Percentiles rank a stretch among this genome's conserved stretches.
Evolutionary conservation across 2,888 invertebrate species (phyloP).

Genomic region (Tinea trinotella): DNA sequence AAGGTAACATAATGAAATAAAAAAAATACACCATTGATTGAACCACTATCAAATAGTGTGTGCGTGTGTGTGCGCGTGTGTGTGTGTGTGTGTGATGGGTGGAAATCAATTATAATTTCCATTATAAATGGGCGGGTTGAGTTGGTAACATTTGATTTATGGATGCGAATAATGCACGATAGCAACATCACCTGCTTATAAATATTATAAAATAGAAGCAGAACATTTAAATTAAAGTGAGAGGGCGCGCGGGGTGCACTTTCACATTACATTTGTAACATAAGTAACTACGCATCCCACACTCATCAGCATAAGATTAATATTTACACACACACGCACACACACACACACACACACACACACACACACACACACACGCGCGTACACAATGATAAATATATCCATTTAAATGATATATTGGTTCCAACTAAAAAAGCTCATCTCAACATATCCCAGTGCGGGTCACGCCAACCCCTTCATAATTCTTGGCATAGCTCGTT

Average conservation of each 20-base stretch:
- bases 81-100: constrained; percentile 45
- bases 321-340: too few species aligned
- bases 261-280: too few species aligned
- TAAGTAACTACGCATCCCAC: too few species aligned
- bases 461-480: constrained; percentile 18
- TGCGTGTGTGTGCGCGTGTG: constrained; percentile 70
- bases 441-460: not conserved
- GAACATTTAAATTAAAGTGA: too few species aligned
- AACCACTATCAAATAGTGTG: constrained; percentile 22
- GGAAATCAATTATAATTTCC: not conserved
- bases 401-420: constrained; percentile 5
- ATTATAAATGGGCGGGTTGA: not conserved
- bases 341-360: too few species aligned
- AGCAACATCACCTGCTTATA: too few species aligned
- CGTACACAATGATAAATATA: not conserved
- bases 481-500: constrained; percentile 51
- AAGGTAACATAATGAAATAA: too few species aligned
- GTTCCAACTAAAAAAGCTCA: not conserved
- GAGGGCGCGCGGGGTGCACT: too few species aligned
- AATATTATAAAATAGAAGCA: too few species aligned
- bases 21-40: too few species aligned
- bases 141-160: not conserved
- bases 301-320: not conserved
- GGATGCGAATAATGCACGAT: not conserved
- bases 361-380: too few species aligned